These are phyloP conservation scores for Polylopha cassiicola DNA, from an alignment of 2,888 invertebrate species.

Conservation along the genomic window DNA sequence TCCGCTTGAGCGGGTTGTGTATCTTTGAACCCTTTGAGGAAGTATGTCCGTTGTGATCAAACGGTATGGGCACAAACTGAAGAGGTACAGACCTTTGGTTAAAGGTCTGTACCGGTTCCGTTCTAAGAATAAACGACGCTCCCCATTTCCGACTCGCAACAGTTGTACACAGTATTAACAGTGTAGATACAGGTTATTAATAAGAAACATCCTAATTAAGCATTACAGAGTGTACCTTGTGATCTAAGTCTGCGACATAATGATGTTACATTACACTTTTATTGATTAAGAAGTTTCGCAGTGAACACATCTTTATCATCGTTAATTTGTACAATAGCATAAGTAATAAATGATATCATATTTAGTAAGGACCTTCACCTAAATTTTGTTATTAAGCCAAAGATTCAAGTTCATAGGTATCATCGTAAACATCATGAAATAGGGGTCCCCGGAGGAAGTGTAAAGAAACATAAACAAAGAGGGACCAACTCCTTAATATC, in stretches of 20 bases:
- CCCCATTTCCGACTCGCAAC: no score
- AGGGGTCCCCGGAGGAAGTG: conserved; percentile 16
- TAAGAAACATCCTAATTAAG: no score
- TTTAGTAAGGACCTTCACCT: background rate
- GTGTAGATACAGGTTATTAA: no score
- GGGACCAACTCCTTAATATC: conserved; percentile 18
- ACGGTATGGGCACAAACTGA: conserved; percentile 27
- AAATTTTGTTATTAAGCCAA: conserved; percentile 3
- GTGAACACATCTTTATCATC: no score
- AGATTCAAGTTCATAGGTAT: conserved; percentile 13
- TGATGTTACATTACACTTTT: no score
- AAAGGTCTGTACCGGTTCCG: no score
- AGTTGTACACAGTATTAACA: no score
- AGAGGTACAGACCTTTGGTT: conserved; percentile 7
- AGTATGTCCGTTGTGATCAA: conserved; percentile 45
- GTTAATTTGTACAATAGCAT: no score
- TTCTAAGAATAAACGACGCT: no score
- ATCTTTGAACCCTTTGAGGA: conserved; percentile 53
- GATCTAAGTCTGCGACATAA: no score
- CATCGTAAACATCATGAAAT: conserved; percentile 19
- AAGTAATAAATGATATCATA: background rate
- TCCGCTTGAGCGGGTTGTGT: conserved; percentile 50
- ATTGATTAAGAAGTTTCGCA: no score
- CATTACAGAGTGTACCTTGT: no score
- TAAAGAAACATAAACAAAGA: conserved; percentile 19